Conservation (phyloP, 2,888 invertebrate genomes). For the Piscicola geometra region DNA sequence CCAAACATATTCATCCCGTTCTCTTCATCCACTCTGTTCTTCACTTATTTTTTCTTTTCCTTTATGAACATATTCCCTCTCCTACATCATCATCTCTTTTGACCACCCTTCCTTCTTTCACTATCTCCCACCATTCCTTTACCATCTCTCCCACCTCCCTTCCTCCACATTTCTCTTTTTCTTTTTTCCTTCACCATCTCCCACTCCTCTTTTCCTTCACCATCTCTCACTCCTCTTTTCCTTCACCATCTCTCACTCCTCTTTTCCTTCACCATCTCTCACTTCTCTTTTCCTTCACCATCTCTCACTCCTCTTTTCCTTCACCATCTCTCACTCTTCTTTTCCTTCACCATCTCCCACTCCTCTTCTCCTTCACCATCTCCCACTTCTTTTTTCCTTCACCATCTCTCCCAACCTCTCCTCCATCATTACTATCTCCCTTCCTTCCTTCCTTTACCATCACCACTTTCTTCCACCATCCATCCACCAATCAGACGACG, state of each 20-base stretch:
- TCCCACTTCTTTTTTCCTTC: background rate
- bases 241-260: conserved; percentile 10
- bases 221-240: background rate
- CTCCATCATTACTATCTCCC: background rate
- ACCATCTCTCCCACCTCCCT: no score
- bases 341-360: background rate
- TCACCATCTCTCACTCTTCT: no score
- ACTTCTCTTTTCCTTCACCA: no score
- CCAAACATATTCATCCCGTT: background rate
- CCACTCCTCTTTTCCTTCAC: background rate
- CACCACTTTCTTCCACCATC: no score
- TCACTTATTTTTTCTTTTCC: background rate
- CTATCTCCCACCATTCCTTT: background rate
- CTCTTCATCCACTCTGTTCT: no score
- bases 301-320: no score
- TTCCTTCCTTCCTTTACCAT: no score
- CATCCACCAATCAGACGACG: no score
- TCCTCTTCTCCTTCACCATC: background rate
- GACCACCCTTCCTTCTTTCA: background rate
- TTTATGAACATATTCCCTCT: background rate
- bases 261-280: no score
- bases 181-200: background rate
- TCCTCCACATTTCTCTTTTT: background rate
- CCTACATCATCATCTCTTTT: background rate
- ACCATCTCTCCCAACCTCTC: background rate